Evolutionary conservation across 2,888 invertebrate species (phyloP).

Genomic region (Machimus rusticus): DNA sequence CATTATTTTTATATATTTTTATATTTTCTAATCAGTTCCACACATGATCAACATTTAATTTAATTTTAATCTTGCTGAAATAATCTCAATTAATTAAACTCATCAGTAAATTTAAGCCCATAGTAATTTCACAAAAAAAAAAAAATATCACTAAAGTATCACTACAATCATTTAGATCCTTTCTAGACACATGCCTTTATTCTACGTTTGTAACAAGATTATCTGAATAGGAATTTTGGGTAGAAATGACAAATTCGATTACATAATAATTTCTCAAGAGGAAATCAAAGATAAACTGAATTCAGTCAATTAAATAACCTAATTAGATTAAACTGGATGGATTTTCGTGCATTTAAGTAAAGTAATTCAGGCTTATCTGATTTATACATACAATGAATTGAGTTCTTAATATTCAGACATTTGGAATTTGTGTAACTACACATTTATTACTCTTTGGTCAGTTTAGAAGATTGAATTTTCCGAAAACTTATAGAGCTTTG

Average conservation of each 20-base stretch:
- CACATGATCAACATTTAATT: too few relatives aligned
- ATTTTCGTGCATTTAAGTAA: neutral
- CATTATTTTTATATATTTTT: neutral
- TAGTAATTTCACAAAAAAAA: too few relatives aligned
- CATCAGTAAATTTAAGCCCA: too few relatives aligned
- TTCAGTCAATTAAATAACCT: neutral
- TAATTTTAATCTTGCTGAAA: too few relatives aligned
- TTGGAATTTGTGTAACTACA: neutral
- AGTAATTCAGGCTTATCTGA: neutral
- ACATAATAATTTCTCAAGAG: neutral
- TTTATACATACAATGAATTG: neutral
- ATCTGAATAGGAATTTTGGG: neutral
- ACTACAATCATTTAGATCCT: neutral
- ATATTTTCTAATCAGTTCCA: neutral
- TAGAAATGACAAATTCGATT: neutral
- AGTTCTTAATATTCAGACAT: neutral
- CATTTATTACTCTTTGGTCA: neutral
- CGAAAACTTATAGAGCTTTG: too few relatives aligned
- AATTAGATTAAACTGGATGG: neutral
- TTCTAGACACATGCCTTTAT: neutral
- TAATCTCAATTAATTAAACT: too few relatives aligned
- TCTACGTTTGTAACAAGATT: neutral
- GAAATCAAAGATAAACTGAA: neutral
- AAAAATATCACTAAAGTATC: too few relatives aligned
- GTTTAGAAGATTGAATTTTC: too few relatives aligned